Evolutionary conservation across 2,888 invertebrate species (phyloP).

Genomic region (Loripinus fragilis): DNA sequence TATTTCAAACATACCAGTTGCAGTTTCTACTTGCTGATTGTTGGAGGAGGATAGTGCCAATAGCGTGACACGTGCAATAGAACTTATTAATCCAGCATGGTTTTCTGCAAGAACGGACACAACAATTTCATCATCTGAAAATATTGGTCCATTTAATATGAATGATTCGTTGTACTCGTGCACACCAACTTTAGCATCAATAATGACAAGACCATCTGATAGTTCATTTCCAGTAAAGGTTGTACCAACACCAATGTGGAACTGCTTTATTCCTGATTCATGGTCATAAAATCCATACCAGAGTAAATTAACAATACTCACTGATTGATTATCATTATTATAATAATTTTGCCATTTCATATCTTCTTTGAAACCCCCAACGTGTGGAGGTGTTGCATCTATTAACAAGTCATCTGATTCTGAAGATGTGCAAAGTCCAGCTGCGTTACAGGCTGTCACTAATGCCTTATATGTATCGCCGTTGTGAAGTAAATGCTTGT

Average conservation of each 20-base stretch:
- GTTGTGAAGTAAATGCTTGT: slow-evolving; percentile 44
- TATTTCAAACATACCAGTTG: slow-evolving; percentile 43
- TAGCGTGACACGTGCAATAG: slow-evolving; percentile 47
- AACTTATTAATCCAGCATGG: slow-evolving; percentile 47
- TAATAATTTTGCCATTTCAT: slow-evolving; percentile 44
- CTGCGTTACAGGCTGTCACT: slow-evolving; percentile 61
- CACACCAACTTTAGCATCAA: not conserved
- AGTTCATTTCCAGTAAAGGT: slow-evolving; percentile 55
- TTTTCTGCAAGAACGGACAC: slow-evolving; percentile 62
- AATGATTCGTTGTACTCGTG: slow-evolving; percentile 18
- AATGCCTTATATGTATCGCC: slow-evolving; percentile 56
- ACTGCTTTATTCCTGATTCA: slow-evolving; percentile 58
- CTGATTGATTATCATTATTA: not conserved
- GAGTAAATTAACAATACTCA: slow-evolving; percentile 34
- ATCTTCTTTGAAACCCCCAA: slow-evolving; percentile 60
- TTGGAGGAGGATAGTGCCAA: slow-evolving; percentile 3
- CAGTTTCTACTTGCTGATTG: not conserved
- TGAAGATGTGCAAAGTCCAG: slow-evolving; percentile 56
- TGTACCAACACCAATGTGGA: slow-evolving; percentile 47
- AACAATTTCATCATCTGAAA: slow-evolving; percentile 39
- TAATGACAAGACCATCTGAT: slow-evolving; percentile 29
- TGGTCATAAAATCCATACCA: slow-evolving; percentile 67
- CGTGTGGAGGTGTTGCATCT: slow-evolving; percentile 67
- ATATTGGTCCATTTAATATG: not conserved
- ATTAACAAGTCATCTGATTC: slow-evolving; percentile 50